Conservation (phyloP, 2,888 invertebrate genomes). For the Physocephala rufipes region DNA sequence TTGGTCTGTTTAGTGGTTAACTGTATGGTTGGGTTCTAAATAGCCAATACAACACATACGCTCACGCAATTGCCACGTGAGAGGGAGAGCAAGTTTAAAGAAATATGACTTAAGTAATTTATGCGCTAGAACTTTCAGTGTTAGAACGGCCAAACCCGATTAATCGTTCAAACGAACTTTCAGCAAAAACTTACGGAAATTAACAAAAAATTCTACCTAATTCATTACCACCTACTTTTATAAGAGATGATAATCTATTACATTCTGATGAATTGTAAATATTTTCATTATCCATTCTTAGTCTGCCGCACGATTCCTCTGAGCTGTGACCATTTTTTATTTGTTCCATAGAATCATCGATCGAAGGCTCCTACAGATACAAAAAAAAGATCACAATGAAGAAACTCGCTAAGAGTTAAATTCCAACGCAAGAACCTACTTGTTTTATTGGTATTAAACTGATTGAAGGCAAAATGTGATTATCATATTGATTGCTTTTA, state of each 20-base stretch:
- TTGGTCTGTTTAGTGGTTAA: too few species aligned
- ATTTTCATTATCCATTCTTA: constrained; percentile 52
- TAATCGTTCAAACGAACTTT: too few species aligned
- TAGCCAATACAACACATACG: too few species aligned
- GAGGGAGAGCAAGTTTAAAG: too few species aligned
- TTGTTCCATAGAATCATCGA: constrained; percentile 49
- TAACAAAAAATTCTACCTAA: too few species aligned
- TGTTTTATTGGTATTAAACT: constrained; percentile 88
- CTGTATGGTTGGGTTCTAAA: too few species aligned
- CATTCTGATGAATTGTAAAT: constrained; percentile 70
- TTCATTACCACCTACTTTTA: constrained; percentile 69
- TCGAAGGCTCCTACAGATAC: constrained; percentile 55
- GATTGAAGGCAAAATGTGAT: constrained; percentile 82
- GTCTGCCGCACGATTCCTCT: constrained; percentile 36
- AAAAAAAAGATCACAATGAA: constrained; percentile 13
- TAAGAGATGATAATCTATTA: constrained; percentile 76
- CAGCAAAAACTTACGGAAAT: too few species aligned
- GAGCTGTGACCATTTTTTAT: constrained; percentile 39
- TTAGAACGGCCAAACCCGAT: too few species aligned
- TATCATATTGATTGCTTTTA: constrained; percentile 61
- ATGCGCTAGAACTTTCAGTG: too few species aligned
- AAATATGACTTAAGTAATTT: too few species aligned
- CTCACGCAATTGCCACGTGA: too few species aligned
- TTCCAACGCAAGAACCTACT: constrained; percentile 60
- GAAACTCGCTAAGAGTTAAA: constrained; percentile 13